These are phyloP conservation scores for Caenorhabditis latens DNA, from an alignment of 1,140 invertebrate genomes.

Conservation along the genomic window DNA sequence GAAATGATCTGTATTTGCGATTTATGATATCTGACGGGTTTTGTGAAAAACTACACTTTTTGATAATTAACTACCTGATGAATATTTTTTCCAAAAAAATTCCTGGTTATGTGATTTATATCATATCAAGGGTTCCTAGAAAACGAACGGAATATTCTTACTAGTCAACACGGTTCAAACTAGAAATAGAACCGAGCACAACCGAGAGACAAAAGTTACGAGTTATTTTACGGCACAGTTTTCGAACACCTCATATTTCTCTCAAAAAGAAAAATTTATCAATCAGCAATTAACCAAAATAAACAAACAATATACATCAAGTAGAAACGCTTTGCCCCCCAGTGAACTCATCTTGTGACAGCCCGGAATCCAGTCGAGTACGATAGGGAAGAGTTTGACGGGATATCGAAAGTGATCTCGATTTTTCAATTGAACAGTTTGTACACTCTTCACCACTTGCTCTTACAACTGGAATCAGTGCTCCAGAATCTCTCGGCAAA, in stretches of 20 bases:
- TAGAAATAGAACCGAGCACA: no score
- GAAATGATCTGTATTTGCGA: not conserved
- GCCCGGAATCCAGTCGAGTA: constrained; percentile 12
- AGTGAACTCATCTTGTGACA: not conserved
- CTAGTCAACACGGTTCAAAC: no score
- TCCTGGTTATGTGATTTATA: no score
- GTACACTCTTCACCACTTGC: not conserved
- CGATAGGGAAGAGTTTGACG: constrained; percentile 19
- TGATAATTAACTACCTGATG: not conserved
- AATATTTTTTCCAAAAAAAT: not conserved
- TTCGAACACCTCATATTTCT: no score
- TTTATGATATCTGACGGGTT: not conserved
- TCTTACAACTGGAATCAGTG: not conserved
- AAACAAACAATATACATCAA: no score
- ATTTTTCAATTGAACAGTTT: not conserved
- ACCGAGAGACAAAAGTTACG: no score
- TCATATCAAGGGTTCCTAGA: no score
- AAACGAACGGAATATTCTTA: no score
- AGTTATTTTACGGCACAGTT: no score
- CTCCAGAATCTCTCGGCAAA: not conserved
- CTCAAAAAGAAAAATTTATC: no score
- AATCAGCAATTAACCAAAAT: no score
- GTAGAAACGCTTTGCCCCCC: no score
- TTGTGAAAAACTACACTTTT: not conserved
- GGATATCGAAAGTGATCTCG: constrained; percentile 9